Conservation (phyloP, 2,113 vertebrate species). For the Aegotheles bennettii region DNA sequence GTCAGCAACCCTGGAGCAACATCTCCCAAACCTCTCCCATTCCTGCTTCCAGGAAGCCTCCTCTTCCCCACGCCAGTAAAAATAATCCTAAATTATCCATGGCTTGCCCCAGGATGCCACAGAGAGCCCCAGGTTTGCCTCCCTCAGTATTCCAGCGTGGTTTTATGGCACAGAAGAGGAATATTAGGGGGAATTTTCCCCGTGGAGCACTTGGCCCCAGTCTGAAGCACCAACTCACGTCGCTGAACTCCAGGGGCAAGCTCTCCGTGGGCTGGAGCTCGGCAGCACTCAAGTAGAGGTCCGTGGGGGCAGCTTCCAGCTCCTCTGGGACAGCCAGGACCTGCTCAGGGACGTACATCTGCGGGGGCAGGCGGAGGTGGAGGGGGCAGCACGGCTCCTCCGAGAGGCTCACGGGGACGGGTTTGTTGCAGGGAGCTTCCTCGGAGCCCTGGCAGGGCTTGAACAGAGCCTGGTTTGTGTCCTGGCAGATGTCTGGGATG, state of each 20-base stretch:
- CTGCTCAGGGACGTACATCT: constrained; percentile 90
- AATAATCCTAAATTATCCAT: background rate
- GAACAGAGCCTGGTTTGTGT: constrained; percentile 90
- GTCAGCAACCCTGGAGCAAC: background rate
- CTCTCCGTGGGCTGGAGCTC: constrained; percentile 97
- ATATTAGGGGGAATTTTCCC: too few relatives aligned
- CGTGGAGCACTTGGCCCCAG: too few relatives aligned
- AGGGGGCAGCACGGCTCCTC: constrained; percentile 91
- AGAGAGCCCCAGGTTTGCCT: too few relatives aligned
- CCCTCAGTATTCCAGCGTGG: too few relatives aligned
- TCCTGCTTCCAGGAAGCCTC: background rate
- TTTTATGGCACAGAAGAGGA: too few relatives aligned
- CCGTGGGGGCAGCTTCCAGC: constrained; percentile 77
- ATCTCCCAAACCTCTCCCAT: background rate
- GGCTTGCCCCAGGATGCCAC: too few relatives aligned
- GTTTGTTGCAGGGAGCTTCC: constrained; percentile 86
- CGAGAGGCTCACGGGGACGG: constrained; percentile 87
- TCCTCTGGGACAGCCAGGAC: constrained; percentile 80
- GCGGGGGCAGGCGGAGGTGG: constrained; percentile 87
- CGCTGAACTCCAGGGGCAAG: constrained; percentile 94
- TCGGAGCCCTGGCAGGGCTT: constrained; percentile 89
- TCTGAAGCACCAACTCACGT: too few relatives aligned
- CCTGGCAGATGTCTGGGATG: constrained; percentile 90
- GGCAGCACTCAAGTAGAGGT: constrained; percentile 92
- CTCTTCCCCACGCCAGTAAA: background rate